Evolutionary conservation across 2,888 invertebrate genomes (phyloP).

Genomic region (Ennomos erosarius): DNA sequence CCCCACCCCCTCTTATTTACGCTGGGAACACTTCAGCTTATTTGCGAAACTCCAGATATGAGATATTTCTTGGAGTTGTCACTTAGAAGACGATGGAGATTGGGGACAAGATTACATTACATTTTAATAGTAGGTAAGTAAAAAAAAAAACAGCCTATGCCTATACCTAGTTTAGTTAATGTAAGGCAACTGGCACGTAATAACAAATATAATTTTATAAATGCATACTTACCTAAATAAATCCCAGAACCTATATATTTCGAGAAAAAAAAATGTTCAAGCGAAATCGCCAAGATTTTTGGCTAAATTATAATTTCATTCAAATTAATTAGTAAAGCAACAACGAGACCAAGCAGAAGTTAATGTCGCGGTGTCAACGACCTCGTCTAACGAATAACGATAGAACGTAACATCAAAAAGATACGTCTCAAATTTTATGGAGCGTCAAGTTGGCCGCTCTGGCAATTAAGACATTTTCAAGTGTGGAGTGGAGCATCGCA

Average conservation of each 20-base stretch:
- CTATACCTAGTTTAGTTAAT: no score
- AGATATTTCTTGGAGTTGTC: constrained; percentile 26
- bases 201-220: no score
- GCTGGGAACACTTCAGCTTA: constrained; percentile 22
- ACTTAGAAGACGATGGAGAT: constrained; percentile 17
- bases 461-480: constrained; percentile 75
- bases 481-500: constrained; percentile 62
- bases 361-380: constrained; percentile 56
- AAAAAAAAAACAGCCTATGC: no score
- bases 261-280: no score
- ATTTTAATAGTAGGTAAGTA: no score
- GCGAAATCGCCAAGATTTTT: no score
- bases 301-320: no score
- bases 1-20: constrained; percentile 21
- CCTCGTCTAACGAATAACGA: constrained; percentile 51
- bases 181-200: no score
- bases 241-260: no score
- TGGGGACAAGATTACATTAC: constrained; percentile 19
- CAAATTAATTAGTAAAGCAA: constrained; percentile 7
- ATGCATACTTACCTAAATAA: no score
- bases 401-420: constrained; percentile 65
- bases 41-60: constrained; percentile 24
- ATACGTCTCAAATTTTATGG: constrained; percentile 77
- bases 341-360: constrained; percentile 20
- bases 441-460: constrained; percentile 69